A percentile compares a stretch with the other conserved stretches of the same genome.
Evolutionary conservation across 2,797 vertebrate genomes (phyloP).

Genomic region (Mus spretus): DNA sequence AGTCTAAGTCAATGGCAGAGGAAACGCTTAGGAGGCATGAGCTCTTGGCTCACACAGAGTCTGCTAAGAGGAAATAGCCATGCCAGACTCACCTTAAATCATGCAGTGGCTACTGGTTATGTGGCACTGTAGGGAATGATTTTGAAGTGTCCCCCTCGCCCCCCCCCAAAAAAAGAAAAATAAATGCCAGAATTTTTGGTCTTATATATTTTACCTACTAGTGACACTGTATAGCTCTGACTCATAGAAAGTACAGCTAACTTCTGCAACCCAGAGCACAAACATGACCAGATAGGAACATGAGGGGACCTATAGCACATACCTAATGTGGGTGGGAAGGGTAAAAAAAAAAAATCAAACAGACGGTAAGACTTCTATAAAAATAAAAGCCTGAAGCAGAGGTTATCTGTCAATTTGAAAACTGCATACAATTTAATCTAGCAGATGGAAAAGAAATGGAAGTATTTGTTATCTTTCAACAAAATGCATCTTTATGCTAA

Average conservation of each 20-base stretch:
- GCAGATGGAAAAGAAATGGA: conserved; percentile 53
- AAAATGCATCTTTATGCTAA: conserved; percentile 34
- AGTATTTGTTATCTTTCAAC: conserved; percentile 42
- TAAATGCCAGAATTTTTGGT: conserved; percentile 7
- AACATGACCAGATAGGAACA: background rate
- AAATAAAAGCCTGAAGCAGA: conserved; percentile 54
- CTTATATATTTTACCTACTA: background rate
- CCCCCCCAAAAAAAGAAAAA: background rate
- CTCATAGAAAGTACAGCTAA: background rate
- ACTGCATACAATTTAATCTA: conserved; percentile 39
- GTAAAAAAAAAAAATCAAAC: background rate
- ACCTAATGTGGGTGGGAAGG: background rate
- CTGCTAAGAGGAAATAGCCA: fast-evolving
- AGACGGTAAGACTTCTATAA: background rate
- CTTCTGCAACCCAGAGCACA: background rate
- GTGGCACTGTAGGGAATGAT: background rate
- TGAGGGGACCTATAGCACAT: background rate
- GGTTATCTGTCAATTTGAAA: background rate
- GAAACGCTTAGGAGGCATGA: background rate
- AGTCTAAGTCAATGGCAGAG: background rate
- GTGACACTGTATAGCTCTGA: background rate
- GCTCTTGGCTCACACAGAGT: background rate
- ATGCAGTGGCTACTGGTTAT: background rate
- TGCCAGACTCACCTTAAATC: background rate
- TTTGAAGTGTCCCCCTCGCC: background rate